Conservation (phyloP, 2,113 vertebrate species). For the Fulica atra region DNA sequence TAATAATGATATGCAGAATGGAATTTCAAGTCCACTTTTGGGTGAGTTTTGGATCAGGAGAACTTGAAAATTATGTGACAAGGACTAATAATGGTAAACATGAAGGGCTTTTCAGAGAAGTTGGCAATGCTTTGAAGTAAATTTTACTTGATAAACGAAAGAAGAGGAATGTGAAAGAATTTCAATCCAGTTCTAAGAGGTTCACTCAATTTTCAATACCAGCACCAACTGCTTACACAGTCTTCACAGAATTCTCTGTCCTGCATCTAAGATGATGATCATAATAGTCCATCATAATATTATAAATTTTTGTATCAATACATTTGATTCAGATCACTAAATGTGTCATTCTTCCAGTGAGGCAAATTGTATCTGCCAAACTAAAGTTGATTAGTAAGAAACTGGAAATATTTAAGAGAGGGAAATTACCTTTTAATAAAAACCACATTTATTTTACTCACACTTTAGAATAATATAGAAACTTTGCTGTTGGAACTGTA, state of each 20-base stretch:
- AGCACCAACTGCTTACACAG: too few relatives aligned
- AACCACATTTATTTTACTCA: background rate
- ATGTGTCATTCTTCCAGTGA: background rate
- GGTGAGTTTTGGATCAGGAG: conserved; percentile 14
- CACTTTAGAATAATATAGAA: background rate
- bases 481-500: background rate
- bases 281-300: background rate
- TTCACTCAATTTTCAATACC: too few relatives aligned
- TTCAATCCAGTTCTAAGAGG: too few relatives aligned
- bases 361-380: background rate
- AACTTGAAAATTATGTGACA: conserved; percentile 20
- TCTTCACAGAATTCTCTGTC: background rate
- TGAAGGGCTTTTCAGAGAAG: background rate
- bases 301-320: background rate
- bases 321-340: background rate
- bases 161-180: background rate
- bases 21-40: conserved; percentile 47
- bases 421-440: background rate
- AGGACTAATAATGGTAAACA: conserved; percentile 15
- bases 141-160: background rate
- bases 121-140: background rate
- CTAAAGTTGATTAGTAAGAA: background rate
- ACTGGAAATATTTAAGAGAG: background rate
- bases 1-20: background rate
- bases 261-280: background rate